Conservation (phyloP, 2,888 invertebrate genomes). For the Dermolepida albohirtum region DNA sequence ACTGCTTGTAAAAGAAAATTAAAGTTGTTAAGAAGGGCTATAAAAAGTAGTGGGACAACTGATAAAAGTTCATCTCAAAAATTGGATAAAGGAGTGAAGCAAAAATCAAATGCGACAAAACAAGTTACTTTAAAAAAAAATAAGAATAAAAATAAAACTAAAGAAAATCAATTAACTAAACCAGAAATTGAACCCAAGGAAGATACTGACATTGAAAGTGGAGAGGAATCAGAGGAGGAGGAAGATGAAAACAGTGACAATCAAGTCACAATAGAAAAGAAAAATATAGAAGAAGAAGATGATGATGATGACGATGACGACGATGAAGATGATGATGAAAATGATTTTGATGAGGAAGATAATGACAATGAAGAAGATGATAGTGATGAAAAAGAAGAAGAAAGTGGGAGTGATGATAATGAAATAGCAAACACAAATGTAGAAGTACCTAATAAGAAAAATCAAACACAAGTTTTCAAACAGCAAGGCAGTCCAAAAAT, state of each 20-base stretch:
- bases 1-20: conserved; percentile 16
- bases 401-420: conserved; percentile 47
- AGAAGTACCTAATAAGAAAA: conserved; percentile 29
- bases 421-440: conserved; percentile 32
- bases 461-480: neutral
- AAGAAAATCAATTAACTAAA: no score
- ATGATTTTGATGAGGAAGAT: conserved; percentile 31
- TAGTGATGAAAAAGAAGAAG: conserved; percentile 41
- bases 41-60: conserved; percentile 4
- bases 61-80: neutral
- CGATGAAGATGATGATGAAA: conserved; percentile 45
- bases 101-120: conserved; percentile 7
- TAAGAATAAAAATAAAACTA: no score
- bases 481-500: conserved; percentile 21
- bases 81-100: neutral
- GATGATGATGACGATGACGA: conserved; percentile 46
- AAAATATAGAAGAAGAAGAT: conserved; percentile 44
- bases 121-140: neutral
- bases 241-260: conserved; percentile 35
- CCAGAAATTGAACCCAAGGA: no score
- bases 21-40: conserved; percentile 13
- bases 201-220: neutral
- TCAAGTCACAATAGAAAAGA: conserved; percentile 39
- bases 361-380: conserved; percentile 39
- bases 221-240: conserved; percentile 37